phyloP scores from a whole-genome alignment of 2,797 vertebrate species.

The Etheostoma perlongum region DNA sequence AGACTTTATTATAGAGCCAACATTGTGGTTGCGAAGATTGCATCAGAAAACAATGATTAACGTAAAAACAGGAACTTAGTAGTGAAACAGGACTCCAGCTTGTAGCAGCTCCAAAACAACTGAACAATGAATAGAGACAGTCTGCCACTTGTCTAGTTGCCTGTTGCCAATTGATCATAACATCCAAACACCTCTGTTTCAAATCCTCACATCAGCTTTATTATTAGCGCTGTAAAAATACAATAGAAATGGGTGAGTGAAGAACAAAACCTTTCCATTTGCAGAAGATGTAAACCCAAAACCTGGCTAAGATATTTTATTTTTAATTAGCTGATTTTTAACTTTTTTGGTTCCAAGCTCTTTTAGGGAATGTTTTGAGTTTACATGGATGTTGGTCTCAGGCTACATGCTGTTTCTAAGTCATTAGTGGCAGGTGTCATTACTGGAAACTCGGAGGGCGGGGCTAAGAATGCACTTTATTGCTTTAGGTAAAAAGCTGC shows the following conservation, averaged over 20 bases:
- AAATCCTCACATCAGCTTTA: neutral
- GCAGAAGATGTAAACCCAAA: neutral
- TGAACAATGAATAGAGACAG: too few species aligned
- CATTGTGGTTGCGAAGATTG: too few species aligned
- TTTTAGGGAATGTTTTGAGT: neutral
- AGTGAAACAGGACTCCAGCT: neutral
- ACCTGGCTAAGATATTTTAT: neutral
- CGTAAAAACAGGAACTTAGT: neutral
- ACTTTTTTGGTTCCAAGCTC: neutral
- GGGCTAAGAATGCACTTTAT: neutral
- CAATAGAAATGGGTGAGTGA: neutral
- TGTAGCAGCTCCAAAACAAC: too few species aligned
- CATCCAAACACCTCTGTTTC: neutral
- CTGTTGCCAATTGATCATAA: neutral
- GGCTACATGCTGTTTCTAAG: neutral
- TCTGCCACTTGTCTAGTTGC: neutral
- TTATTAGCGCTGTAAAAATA: neutral
- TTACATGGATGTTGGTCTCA: neutral
- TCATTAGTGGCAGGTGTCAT: conserved; percentile 13
- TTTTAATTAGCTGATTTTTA: neutral
- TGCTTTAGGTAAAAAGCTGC: neutral
- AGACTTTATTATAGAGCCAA: too few species aligned
- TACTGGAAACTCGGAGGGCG: neutral
- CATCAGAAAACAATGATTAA: neutral
- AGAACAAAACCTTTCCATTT: neutral